Percentiles rank a stretch among this genome's conserved stretches.
phyloP scores from a whole-genome alignment of 1,140 invertebrate species.

The Nymphalis io region DNA sequence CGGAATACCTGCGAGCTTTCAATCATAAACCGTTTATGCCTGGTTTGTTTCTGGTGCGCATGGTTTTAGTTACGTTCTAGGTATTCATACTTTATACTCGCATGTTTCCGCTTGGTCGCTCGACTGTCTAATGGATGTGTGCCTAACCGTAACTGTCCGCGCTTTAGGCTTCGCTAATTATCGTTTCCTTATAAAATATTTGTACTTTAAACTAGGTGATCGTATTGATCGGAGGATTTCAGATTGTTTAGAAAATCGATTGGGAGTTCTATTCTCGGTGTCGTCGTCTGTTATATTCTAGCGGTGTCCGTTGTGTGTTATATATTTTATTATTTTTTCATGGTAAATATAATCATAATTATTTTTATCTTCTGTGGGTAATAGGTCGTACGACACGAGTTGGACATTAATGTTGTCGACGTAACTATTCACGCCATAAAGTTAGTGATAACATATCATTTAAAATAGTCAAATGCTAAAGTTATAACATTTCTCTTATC shows the following conservation, averaged over 20 bases:
- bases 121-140: conserved; percentile 43
- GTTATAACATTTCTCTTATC: conserved; percentile 15
- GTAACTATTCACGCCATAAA: conserved; percentile 1
- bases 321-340: neutral
- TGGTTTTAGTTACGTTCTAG: conserved; percentile 43
- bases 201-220: neutral
- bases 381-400: conserved; percentile 3
- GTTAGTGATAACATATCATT: conserved; percentile 14
- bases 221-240: too few relatives aligned
- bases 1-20: conserved; percentile 73
- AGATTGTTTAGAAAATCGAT: too few relatives aligned
- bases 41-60: conserved; percentile 75
- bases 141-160: conserved; percentile 22
- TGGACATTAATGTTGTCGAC: neutral
- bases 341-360: neutral
- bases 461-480: conserved; percentile 13
- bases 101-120: conserved; percentile 46
- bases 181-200: neutral
- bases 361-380: neutral
- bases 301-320: too few relatives aligned
- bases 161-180: conserved; percentile 8
- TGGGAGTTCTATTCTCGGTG: too few relatives aligned
- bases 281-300: too few relatives aligned
- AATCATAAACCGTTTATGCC: conserved; percentile 75
- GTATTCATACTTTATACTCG: conserved; percentile 29